Conservation (phyloP, 2,113 vertebrate genomes). For the Trogon surrucura region DNA sequence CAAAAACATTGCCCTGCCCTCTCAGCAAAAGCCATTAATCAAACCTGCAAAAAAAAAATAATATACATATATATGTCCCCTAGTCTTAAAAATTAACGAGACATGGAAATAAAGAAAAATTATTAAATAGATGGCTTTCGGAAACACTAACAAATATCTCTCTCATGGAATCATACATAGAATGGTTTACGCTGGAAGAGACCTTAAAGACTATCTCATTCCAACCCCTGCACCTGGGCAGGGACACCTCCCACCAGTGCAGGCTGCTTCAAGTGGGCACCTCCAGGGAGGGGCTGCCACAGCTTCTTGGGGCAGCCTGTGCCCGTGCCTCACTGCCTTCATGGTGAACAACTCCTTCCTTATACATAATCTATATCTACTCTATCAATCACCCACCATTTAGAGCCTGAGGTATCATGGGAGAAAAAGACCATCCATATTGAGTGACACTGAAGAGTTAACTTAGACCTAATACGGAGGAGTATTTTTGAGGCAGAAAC, state of each 20-base stretch:
- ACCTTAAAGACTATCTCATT: rapidly evolving
- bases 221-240: neutral
- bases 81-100: neutral
- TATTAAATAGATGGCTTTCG: neutral
- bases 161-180: neutral
- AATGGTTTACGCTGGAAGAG: neutral
- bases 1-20: neutral
- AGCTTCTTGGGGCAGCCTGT: neutral
- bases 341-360: rapidly evolving
- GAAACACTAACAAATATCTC: neutral
- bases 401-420: neutral
- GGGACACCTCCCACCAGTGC: neutral
- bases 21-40: neutral
- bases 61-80: neutral
- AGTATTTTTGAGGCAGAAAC: neutral
- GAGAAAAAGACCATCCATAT: neutral
- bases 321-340: neutral
- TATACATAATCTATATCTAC: neutral
- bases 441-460: neutral
- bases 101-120: neutral
- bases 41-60: neutral
- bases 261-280: neutral
- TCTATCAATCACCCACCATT: neutral
- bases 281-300: neutral
- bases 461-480: neutral